These are phyloP conservation scores for Thryonomys swinderianus DNA, from an alignment of 2,113 vertebrate species.

Conservation along the genomic window DNA sequence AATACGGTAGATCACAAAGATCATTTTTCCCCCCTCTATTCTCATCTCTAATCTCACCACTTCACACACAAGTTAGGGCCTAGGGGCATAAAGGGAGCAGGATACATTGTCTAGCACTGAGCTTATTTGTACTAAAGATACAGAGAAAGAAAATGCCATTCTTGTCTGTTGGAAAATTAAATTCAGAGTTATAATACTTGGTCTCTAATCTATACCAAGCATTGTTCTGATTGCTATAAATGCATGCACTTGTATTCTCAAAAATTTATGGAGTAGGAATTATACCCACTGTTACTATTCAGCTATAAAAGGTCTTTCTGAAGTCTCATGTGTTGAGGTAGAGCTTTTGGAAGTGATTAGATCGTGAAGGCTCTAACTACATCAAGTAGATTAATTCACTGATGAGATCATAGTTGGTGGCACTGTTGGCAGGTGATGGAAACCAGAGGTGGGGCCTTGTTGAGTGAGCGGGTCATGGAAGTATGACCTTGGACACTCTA, in stretches of 20 bases:
- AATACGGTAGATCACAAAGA: neutral
- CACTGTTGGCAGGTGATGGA: neutral
- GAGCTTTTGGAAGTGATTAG: neutral
- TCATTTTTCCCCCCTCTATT: neutral
- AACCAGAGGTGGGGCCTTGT: neutral
- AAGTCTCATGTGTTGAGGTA: neutral
- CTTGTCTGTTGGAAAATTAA: slow-evolving; percentile 15
- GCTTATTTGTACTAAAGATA: neutral
- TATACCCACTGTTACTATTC: neutral
- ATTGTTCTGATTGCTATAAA: neutral
- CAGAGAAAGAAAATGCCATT: neutral
- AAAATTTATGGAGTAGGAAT: neutral
- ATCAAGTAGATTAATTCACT: neutral
- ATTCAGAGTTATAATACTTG: slow-evolving; percentile 8
- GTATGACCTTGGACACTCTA: neutral
- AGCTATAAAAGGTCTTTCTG: neutral
- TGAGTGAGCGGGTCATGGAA: neutral
- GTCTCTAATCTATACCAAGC: neutral
- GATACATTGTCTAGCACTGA: neutral
- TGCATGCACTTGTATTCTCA: neutral
- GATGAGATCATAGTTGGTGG: neutral
- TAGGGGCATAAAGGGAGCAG: neutral
- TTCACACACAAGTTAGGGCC: neutral
- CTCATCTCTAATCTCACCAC: neutral
- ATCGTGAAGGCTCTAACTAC: neutral